Conservation (phyloP, 2,797 vertebrate species). For the Pangasius djambal region DNA sequence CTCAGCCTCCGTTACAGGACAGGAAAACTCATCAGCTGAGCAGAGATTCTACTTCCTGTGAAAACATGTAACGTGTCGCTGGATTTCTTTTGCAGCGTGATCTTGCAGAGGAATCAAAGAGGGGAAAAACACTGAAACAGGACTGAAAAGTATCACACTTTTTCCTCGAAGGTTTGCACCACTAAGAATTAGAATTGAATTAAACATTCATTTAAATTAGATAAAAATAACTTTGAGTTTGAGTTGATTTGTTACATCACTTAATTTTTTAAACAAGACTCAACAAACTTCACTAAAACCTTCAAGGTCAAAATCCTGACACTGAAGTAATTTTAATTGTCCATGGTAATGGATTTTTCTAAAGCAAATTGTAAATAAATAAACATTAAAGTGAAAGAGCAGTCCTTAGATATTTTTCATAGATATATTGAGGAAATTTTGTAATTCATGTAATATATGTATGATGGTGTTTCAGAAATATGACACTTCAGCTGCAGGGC, state of each 20-base stretch:
- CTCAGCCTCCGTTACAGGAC: neutral
- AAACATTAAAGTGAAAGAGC: too few species aligned
- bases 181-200: neutral
- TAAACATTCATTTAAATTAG: neutral
- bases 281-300: too few species aligned
- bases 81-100: neutral
- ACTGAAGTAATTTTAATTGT: neutral
- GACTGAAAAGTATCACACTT: neutral
- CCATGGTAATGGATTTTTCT: neutral
- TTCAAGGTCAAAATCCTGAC: neutral
- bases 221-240: neutral
- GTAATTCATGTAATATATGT: neutral
- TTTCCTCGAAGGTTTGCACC: neutral
- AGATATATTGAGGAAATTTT: neutral
- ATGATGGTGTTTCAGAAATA: neutral
- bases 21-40: conserved; percentile 25
- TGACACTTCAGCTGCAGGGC: too few species aligned
- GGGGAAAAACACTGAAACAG: neutral
- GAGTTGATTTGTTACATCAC: neutral
- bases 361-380: neutral
- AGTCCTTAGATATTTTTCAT: neutral
- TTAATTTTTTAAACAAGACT: neutral
- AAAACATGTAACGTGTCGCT: neutral
- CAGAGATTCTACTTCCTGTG: neutral
- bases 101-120: neutral